Evolutionary conservation across 2,797 vertebrate species (phyloP), one percentile per base, ranked within the genome.

Genomic region (Thamnophis elegans): DNA sequence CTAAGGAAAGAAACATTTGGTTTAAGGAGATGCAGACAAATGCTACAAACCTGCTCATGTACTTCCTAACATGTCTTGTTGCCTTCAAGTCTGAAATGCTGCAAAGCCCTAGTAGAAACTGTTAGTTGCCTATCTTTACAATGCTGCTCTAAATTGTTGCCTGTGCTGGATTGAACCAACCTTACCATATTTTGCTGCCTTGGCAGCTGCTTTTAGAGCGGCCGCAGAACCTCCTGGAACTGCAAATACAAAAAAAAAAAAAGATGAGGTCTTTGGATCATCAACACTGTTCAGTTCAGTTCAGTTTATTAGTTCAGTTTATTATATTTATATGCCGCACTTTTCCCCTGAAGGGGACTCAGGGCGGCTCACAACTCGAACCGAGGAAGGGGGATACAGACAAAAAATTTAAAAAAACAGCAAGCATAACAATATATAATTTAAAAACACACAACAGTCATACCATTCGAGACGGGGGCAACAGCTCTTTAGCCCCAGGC

Each of bases 101-200:
- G 62, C 62, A 16, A 13, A 32, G 36, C 5, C 47, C 82, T 12
- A 51, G 85, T 13, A 54, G 47, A 86, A 86, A 28, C 12, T 3
- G 26, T 14, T 53, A 86, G 86, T 36, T 53, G 6, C 5, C 32
- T 28, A 59, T 59, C 60, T 88, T 25, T 88, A 14, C 87, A 26
- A 60, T 36, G 32, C 56, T 88, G 56, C 22, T 60, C 26, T 20
- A 53, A 87, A 87, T 47, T 82, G 73, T 12, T 82, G 68, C 32
- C 68, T 73, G 32, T 36, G 68, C 32, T 25, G 22, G n/a, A 28
- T 18, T 5, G 55, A 58, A 59, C 55, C 0, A 1, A 10, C 22
- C 97, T 97, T 90, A 98, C 97, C 97, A 0, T 88, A 96, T 0
- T 97, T 97, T 0, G 97, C 97, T 0, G 97, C 97, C 93, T 98